Base-by-base conservation (phyloP, 2,888 invertebrate species). In the Parasteatoda lunata region DNA sequence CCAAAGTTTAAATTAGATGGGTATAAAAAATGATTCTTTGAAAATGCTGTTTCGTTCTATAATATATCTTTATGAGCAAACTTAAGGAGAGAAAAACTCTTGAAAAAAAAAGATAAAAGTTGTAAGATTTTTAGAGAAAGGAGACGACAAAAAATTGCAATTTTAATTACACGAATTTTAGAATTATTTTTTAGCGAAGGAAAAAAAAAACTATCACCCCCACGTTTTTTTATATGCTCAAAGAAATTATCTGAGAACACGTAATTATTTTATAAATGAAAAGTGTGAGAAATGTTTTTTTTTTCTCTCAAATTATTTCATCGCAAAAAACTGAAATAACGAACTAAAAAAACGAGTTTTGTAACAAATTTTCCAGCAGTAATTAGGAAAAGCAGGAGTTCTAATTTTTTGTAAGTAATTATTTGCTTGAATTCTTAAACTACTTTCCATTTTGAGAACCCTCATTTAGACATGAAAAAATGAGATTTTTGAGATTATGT, bases 261-360 rank as follows among this genome's bases (percentile, higher is more conserved):
- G 80, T 86, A 86, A 86, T 86, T 86, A 81, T 80, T 86, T 86
- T 52, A 72, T 59, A 84, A 84, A 77, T 81, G 71, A 47, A 75
- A 84, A 78, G 54, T 84, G 51, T 54, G 59, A 5, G 68, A 78
- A 84, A 71, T 52, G 47, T 66, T 65, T 47, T 77, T 78, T 68
- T 59, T 59, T n/a, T 13, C 48, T 49, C 30, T 48, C 54, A 84
- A 72, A 84, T 77, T 83, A 83, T 77, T 84, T 77, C 51, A 83
- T 71, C 77, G 83, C 52, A 76, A 47, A 65, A 65, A 52, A 64
- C 11, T 6, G 5, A 7, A 66, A 45, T 30, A 71, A 65, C 13
- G 30, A 15, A 70, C n/a, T 66, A 54, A 72, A 80, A 80, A 83
- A 52, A 51, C 11, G 4, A 65, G 13, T 69, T 83, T n/a, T n/a